A percentile compares a stretch with the other conserved stretches of the same genome.
These are phyloP conservation scores for Tuberolachnus salignus DNA, from an alignment of 2,888 invertebrate genomes.

Conservation along the genomic window DNA sequence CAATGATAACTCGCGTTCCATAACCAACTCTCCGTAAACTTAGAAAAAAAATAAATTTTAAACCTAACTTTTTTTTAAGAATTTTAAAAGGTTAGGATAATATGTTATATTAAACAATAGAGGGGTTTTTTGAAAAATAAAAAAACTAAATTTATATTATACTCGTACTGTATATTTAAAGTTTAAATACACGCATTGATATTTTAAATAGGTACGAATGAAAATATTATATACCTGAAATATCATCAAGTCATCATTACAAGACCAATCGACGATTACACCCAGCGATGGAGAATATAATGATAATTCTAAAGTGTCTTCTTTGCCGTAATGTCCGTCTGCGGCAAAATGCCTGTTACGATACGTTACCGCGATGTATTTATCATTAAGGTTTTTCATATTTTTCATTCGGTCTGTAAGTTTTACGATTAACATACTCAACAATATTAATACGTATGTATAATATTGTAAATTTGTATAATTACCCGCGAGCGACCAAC, in stretches of 20 bases:
- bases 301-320: conserved; percentile 15
- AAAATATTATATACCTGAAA: conserved; percentile 5
- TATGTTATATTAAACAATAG: too few species aligned
- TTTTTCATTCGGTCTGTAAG: conserved; percentile 9
- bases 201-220: background rate
- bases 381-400: conserved; percentile 28
- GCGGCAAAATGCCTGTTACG: conserved; percentile 1
- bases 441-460: background rate
- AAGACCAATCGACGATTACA: conserved; percentile 39
- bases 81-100: too few species aligned
- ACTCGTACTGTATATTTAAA: background rate
- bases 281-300: conserved; percentile 34
- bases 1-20: conserved; percentile 47
- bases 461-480: background rate
- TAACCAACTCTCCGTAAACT: conserved; percentile 34
- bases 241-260: background rate
- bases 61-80: too few species aligned
- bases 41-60: background rate
- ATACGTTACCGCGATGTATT: background rate
- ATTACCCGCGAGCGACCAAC: conserved; percentile 30
- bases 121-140: too few species aligned
- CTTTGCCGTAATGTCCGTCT: background rate
- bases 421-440: background rate
- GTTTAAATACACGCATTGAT: background rate
- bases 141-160: background rate